A percentile compares a stretch with the other conserved stretches of the same genome.
Conservation (phyloP, 2,797 vertebrate species). For the Chelonia mydas region DNA sequence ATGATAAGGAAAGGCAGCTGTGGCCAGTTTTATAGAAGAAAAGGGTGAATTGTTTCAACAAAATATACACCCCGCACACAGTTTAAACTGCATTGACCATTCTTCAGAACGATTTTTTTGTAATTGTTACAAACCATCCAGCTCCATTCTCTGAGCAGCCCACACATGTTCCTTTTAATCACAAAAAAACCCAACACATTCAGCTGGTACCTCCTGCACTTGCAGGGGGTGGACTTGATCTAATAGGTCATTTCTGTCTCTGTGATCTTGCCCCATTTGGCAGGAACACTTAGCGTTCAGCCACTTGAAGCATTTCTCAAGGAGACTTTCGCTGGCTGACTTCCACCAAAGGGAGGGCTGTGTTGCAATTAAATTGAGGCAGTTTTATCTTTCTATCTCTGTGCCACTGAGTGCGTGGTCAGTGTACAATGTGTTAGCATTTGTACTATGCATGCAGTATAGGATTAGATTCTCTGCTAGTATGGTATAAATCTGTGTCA, state of each 20-base stretch:
- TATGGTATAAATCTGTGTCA: fast-evolving
- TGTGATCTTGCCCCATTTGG: neutral
- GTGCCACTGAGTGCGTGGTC: fast-evolving
- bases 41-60: constrained; percentile 33
- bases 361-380: fast-evolving
- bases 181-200: fast-evolving
- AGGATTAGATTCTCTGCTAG: neutral
- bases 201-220: neutral
- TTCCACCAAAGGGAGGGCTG: neutral
- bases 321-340: neutral
- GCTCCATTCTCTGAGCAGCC: neutral
- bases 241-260: neutral
- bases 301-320: neutral
- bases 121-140: neutral
- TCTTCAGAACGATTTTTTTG: constrained; percentile 4
- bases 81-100: neutral
- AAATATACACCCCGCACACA: neutral
- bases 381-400: fast-evolving
- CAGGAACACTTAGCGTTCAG: neutral
- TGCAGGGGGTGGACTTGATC: fast-evolving
- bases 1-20: constrained; percentile 32
- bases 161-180: neutral
- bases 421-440: neutral
- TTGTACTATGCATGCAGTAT: neutral
- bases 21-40: constrained; percentile 8